Conservation (phyloP, 1,140 invertebrate species). For the Calosoma granatense region DNA sequence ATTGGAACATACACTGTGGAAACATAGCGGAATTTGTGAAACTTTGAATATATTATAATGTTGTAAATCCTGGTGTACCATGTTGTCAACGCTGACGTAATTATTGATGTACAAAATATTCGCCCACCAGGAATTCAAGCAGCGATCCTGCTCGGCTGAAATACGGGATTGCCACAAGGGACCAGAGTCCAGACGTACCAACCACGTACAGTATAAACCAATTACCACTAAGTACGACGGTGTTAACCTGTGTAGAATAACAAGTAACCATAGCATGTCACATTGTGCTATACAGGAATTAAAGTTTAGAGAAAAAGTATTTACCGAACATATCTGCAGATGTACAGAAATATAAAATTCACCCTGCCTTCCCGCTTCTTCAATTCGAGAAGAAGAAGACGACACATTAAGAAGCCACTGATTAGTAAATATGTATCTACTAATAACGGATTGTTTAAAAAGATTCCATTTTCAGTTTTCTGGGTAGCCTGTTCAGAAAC, state of each 20-base stretch:
- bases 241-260: conserved; percentile 44
- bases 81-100: conserved; percentile 54
- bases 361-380: conserved; percentile 50
- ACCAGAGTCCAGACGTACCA: conserved; percentile 50
- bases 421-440: conserved; percentile 62
- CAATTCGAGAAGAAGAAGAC: conserved; percentile 52
- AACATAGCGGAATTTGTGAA: not conserved
- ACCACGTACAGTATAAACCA: conserved; percentile 57
- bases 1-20: conserved; percentile 86
- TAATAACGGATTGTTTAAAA: conserved; percentile 49
- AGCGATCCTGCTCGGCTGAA: conserved; percentile 49
- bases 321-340: conserved; percentile 53
- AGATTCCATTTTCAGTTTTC: conserved; percentile 36
- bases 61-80: conserved; percentile 41
- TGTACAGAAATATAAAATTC: conserved; percentile 48
- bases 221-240: conserved; percentile 58
- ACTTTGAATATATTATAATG: not conserved
- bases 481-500: not conserved
- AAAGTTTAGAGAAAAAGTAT: conserved; percentile 14
- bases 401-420: conserved; percentile 54
- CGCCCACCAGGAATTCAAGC: conserved; percentile 68
- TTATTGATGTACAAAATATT: conserved; percentile 82
- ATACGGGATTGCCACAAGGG: conserved; percentile 55
- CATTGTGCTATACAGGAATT: no score
- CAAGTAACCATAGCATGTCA: no score